Evolutionary conservation across 2,113 vertebrate species (phyloP).

Genomic region (Alligator sinensis): DNA sequence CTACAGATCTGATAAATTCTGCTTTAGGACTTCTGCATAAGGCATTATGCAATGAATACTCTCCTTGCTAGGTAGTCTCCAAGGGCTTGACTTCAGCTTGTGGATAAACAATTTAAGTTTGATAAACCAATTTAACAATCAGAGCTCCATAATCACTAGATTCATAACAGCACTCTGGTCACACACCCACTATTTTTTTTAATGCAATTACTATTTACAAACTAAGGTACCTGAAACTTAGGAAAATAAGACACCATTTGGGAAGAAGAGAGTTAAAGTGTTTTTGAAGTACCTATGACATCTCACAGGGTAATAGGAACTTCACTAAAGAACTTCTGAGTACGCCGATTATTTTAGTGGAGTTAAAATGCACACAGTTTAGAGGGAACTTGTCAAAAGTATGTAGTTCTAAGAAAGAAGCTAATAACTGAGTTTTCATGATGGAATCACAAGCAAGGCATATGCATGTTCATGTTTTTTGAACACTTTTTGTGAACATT

Average conservation of each 20-base stretch:
- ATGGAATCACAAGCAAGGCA: not conserved
- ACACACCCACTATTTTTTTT: not conserved
- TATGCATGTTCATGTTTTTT: not conserved
- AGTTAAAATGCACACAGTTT: not conserved
- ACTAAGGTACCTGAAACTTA: not conserved
- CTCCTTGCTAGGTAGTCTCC: not conserved
- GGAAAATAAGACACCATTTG: not conserved
- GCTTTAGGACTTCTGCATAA: not conserved
- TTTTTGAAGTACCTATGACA: not conserved
- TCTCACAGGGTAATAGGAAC: not conserved
- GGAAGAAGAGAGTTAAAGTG: not conserved
- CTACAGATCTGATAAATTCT: not conserved
- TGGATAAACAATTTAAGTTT: not conserved
- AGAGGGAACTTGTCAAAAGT: not conserved
- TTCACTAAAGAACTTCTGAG: no score
- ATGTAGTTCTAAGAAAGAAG: not conserved
- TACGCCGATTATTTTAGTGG: not conserved
- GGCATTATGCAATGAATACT: not conserved
- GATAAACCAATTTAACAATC: not conserved
- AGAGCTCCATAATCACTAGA: not conserved
- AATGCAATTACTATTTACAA: not conserved
- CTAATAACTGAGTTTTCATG: not conserved
- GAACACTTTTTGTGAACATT: not conserved
- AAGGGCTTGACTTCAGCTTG: not conserved
- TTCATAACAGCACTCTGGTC: not conserved